Base-by-base conservation (phyloP, 2,888 invertebrate species). In the Athrips mouffetella region DNA sequence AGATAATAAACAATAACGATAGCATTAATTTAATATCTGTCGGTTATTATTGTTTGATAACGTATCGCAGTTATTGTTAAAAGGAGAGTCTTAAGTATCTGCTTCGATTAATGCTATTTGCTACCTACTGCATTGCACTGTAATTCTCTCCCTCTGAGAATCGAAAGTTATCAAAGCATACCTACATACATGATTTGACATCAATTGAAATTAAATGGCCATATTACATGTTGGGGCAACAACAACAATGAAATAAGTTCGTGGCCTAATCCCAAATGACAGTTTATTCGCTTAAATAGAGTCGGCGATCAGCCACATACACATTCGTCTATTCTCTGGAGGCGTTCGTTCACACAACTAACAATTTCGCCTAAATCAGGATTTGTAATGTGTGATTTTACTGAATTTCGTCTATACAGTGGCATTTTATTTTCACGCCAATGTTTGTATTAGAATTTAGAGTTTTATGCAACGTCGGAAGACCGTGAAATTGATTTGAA, bases 1-100 rank as follows among this genome's bases (percentile, higher is more conserved):
- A 78, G 82, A 85, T 85, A 82, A 76, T 76, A 80, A 69, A 77
- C 79, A 83, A 80, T 81, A 78, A 65, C 69, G 83, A 85, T 86
- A 83, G 71, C 68, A 73, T 68, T 77, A 78, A 84, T 79, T 81
- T 80, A 76, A 76, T 72, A 69, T 74, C 70, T 73, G 77, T 81
- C 69, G 78, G 70, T 79, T 79, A 76, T 80, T 83, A 83, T 85
- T 85, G 80, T 83, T 82, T 71, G 85, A 85, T 86, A 84, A 78
- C 67, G 69, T 79, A 86, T 85, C 76, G 65, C 64, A 73, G 75
- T 80, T 75, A 78, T 76, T 76, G 67, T 69, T 76, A 78, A 72
- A 71, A 70, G 64, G 63, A 69, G 72, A 53, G 60, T 63, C 61
- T 64, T 59, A 59, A 57, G 50, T 63, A 65, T 60, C 63, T 65